Base-by-base conservation (phyloP, 2,113 vertebrate species). In the Mystacornis crossleyi region DNA sequence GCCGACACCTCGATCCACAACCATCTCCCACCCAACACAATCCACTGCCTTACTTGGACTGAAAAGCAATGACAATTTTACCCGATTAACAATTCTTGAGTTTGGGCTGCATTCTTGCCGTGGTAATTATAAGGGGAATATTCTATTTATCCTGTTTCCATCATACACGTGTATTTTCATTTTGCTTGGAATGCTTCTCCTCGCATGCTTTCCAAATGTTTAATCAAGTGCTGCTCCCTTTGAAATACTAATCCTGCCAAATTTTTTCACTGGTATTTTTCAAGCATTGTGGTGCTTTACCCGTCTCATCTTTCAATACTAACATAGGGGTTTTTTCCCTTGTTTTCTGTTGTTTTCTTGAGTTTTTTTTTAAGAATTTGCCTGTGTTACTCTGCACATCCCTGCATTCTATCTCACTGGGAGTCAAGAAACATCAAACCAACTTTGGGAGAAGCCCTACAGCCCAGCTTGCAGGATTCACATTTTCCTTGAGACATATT, bases 201-300 rank as follows among this genome's bases (percentile, higher is more conserved):
- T 96, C 57, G 21, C 91, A 48, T 89, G 91, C 72, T 90, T 93
- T 95, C 81, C 93, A 95, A 97, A 88, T 72, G 91, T 95, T 95
- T 95, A 95, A 96, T 96, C 92, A 95, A 96, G 92, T 61, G 69
- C 86, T 96, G 86, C 80, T 97, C 87, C 94, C 94, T 97, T 96
- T 95, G 89, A 97, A 96, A 93, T 81, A 92, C 38, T 91, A 93
- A 93, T 88, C 94, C 83, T 90, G 79, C 89, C 57, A 33, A 91
- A 16, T 77, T 61, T 89, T 95, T 93, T 86, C 26, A 88, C 42
- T 95, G 84, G 81, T 91, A 58, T 79, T 88, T 95, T 97, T 81
- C 43, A 87, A 72, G 80, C 57, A 94, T 64, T 86, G 73, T 77
- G 73, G 80, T 71, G 60, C 50, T 83, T 72, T 87, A 78, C 51